Base-by-base conservation (phyloP, 2,113 vertebrate species). In the Halcyon senegalensis region DNA sequence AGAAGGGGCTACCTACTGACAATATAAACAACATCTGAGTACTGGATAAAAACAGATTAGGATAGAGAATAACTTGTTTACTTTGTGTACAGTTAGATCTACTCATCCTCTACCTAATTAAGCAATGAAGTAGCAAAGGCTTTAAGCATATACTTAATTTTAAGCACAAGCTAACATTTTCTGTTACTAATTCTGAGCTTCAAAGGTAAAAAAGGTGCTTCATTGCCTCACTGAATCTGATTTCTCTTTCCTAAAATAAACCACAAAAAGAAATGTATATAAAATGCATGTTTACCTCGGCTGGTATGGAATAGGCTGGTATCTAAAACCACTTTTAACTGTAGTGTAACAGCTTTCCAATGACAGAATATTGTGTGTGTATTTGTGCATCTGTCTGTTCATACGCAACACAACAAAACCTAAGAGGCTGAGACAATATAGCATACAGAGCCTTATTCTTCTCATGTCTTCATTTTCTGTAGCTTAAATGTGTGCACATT, bases 61-160 rank as follows among this genome's bases (percentile, higher is more conserved):
- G 43, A 23, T 30, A 80, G 81, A 60, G 56, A 46, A 37, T 30
- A 79, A 92, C 58, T 75, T 73, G 85, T 24, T 97, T 94, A 95
- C 90, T 96, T 95, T 96, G 96, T 95, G 94, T 94, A 96, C 96
- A 97, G 96, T 82, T 25, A 87, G 86, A 90, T 87, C 27, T 17
- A 88, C 78, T 90, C 79, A 69, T 58, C 33, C 43, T 90, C 83
- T 31, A 39, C 24, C 46, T 35, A 70, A 63, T n/a, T 48, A 70
- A 70, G 6, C 18, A 63, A 30, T 10, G 16, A 13, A 14, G 21
- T 27, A 41, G 14, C 16, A 59, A 90, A 92, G 19, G 31, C 41
- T 62, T 66, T 41, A 37, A 66, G 58, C 28, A 25, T 14, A 30
- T 5, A 20, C 5, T 39, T 16, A 5, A 13, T n/a, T 75, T 68